Conservation (phyloP, 2,888 invertebrate species). For the Hirtodrosophila cameraria region DNA sequence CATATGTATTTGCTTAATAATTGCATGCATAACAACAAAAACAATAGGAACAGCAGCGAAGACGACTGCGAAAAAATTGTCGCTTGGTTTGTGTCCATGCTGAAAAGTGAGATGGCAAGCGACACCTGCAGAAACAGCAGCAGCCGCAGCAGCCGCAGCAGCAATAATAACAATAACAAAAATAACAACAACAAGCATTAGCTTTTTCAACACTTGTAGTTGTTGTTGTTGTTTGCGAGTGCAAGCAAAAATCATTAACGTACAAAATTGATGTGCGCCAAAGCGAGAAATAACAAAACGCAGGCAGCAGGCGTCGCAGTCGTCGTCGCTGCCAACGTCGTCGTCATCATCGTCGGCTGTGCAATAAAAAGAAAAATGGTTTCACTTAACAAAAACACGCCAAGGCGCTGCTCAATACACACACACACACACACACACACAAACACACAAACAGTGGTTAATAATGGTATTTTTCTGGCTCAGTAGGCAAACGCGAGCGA, state of each 20-base stretch:
- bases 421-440: slow-evolving; percentile 9
- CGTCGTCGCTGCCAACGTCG: slow-evolving; percentile 24
- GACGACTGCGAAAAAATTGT: slow-evolving; percentile 45
- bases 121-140: slow-evolving; percentile 73
- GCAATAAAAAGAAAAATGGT: slow-evolving; percentile 81
- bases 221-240: slow-evolving; percentile 51
- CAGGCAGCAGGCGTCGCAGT: slow-evolving; percentile 15
- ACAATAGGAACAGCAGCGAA: background rate
- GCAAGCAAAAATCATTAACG: slow-evolving; percentile 79
- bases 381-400: slow-evolving; percentile 81
- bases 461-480: slow-evolving; percentile 78
- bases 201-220: slow-evolving; percentile 69
- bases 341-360: slow-evolving; percentile 14
- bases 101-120: slow-evolving; percentile 74
- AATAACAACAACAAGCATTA: slow-evolving; percentile 25
- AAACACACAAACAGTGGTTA: slow-evolving; percentile 23
- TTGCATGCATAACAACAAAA: slow-evolving; percentile 15
- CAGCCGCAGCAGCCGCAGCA: slow-evolving; percentile 19
- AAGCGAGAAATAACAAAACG: slow-evolving; percentile 78
- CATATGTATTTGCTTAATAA: slow-evolving; percentile 44
- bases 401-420: slow-evolving; percentile 55
- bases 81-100: slow-evolving; percentile 66
- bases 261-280: slow-evolving; percentile 73
- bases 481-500: slow-evolving; percentile 43
- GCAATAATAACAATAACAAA: slow-evolving; percentile 16